Conservation (phyloP, 2,888 invertebrate species). For the Myathropa florea region DNA sequence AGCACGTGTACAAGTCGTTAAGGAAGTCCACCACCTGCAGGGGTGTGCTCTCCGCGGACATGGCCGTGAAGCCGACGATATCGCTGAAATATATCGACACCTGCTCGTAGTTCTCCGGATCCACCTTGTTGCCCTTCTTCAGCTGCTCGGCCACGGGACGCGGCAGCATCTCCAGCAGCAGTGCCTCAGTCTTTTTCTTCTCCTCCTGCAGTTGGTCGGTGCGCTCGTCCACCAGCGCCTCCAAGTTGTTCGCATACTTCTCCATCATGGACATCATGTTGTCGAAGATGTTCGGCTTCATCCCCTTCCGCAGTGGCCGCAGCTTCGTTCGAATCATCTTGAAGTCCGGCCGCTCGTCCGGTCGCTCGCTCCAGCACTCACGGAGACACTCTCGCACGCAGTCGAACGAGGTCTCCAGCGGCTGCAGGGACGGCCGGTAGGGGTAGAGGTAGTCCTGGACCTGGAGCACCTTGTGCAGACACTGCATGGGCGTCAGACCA, state of each 20-base stretch:
- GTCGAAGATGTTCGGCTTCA: slow-evolving; percentile 98
- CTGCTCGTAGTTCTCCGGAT: slow-evolving; percentile 94
- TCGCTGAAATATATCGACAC: slow-evolving; percentile 96
- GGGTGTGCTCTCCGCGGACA: slow-evolving; percentile 95
- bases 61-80: slow-evolving; percentile 95
- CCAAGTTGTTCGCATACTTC: slow-evolving; percentile 96
- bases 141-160: slow-evolving; percentile 95
- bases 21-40: slow-evolving; percentile 95
- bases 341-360: slow-evolving; percentile 91
- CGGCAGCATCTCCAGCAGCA: slow-evolving; percentile 93
- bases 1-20: slow-evolving; percentile 96
- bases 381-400: slow-evolving; percentile 91
- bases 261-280: slow-evolving; percentile 99
- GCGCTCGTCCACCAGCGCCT: slow-evolving; percentile 95
- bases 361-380: slow-evolving; percentile 94
- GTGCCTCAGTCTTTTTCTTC: slow-evolving; percentile 96
- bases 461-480: slow-evolving; percentile 79
- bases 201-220: slow-evolving; percentile 96
- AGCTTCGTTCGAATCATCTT: slow-evolving; percentile 89
- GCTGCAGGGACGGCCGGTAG: slow-evolving; percentile 86
- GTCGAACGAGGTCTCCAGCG: slow-evolving; percentile 90
- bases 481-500: slow-evolving; percentile 85
- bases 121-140: slow-evolving; percentile 92
- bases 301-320: slow-evolving; percentile 91
- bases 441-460: slow-evolving; percentile 77